These are phyloP conservation scores for Torymus aiolomorphi DNA, from an alignment of 2,888 invertebrate genomes.

Conservation along the genomic window DNA sequence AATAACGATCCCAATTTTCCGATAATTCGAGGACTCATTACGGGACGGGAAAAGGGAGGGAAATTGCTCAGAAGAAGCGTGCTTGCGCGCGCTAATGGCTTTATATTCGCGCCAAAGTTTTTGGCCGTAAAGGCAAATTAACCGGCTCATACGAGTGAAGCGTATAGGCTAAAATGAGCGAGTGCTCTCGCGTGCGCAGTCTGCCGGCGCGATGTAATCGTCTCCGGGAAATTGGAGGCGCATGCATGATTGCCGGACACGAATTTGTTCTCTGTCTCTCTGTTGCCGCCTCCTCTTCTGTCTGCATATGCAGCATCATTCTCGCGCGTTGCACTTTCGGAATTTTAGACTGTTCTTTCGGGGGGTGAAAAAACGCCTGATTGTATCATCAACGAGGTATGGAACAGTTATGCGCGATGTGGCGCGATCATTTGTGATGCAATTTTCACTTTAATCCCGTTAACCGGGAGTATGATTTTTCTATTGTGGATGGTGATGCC, in stretches of 20 bases:
- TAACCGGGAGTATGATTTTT: too few relatives aligned
- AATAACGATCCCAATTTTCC: too few relatives aligned
- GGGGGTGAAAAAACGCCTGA: neutral
- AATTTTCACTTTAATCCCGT: too few relatives aligned
- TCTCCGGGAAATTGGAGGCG: constrained; percentile 26
- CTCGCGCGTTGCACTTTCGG: constrained; percentile 1
- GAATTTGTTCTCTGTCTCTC: constrained; percentile 9
- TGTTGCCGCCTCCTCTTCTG: too few relatives aligned
- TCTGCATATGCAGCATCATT: constrained; percentile 2
- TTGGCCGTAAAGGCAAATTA: neutral
- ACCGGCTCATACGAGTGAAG: neutral
- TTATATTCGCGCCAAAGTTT: neutral
- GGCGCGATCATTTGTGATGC: neutral
- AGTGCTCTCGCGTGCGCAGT: neutral
- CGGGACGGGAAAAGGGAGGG: too few relatives aligned
- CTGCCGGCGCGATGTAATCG: constrained; percentile 11
- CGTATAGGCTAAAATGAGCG: neutral
- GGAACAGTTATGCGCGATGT: neutral
- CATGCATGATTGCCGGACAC: constrained; percentile 20
- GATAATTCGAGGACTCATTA: too few relatives aligned
- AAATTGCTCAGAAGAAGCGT: too few relatives aligned
- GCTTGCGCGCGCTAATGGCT: neutral
- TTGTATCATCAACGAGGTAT: constrained; percentile 4
- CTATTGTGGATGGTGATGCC: too few relatives aligned
- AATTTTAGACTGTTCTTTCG: constrained; percentile 4